Evolutionary conservation across 2,797 vertebrate species (phyloP), one percentile per base, ranked within the genome.

Genomic region (Staurois parvus): DNA sequence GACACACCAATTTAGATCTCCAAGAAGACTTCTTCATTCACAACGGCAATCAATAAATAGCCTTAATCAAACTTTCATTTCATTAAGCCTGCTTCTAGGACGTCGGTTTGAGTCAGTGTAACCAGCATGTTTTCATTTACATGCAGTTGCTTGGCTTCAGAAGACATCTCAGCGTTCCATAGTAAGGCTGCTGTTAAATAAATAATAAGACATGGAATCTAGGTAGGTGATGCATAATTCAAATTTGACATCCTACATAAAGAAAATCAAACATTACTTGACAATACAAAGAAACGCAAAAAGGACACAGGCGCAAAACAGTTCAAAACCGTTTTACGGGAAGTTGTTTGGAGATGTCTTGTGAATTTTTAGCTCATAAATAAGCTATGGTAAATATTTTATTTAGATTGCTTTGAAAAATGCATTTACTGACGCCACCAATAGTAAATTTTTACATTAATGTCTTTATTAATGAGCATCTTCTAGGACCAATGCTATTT

Each of bases 171-270:
- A 26, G 76, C 56, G 37, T 85, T 81, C 62, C n/a, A 28, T 68
- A 83, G 81, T 72, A 75, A 48, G 69, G 76, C 28, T 73, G 59
- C 59, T 72, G 81, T 68, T 87, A 87, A 87, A 87, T 87, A 87
- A 87, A 59, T 83, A 82, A 87, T 87, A 83, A 87, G 85, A 87
- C 74, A 83, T 68, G 76, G 81, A 73, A 83, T 78, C 37, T 73
- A 73, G 85, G 85, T 74, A 87, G 81, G 66, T 15, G 70, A 87
- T 87, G 80, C 85, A 87, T 87, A 83, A 87, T 87, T 87, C 85
- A 83, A 68, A 83, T 87, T 87, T 83, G 80, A 87, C 85, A 87
- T 79, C 37, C 75, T 87, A 87, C 81, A 87, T 78, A 66, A 87
- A 83, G 59, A 79, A 87, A 83, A 87, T 83, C 85, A 87, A 87